Conservation (phyloP, 2,888 invertebrate species). For the Piscicola geometra region DNA sequence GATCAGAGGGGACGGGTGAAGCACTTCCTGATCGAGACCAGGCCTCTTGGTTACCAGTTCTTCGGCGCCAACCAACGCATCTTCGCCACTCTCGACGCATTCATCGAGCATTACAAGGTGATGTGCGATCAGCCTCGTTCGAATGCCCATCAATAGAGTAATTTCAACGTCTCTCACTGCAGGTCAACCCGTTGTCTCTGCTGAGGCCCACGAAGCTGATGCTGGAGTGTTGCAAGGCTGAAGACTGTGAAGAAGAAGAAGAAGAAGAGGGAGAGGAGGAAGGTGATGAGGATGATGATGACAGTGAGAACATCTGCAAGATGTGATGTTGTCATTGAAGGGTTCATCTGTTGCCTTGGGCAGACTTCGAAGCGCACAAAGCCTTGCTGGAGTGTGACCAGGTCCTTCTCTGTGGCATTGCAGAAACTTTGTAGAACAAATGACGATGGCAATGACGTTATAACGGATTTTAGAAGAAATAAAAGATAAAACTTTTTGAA, state of each 20-base stretch:
- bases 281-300: neutral
- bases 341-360: too few relatives aligned
- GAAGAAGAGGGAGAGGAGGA: slow-evolving; percentile 1
- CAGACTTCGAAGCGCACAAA: too few relatives aligned
- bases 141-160: too few relatives aligned
- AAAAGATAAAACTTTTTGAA: neutral
- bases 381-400: too few relatives aligned
- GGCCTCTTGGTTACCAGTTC: slow-evolving; percentile 18
- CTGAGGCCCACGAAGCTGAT: slow-evolving; percentile 14
- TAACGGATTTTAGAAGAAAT: neutral
- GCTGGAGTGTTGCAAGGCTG: slow-evolving; percentile 11
- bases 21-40: slow-evolving; percentile 27
- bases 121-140: neutral
- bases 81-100: slow-evolving; percentile 9
- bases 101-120: slow-evolving; percentile 27
- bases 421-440: too few relatives aligned
- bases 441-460: too few relatives aligned
- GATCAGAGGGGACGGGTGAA: neutral
- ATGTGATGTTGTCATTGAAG: too few relatives aligned
- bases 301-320: too few relatives aligned
- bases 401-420: too few relatives aligned
- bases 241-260: slow-evolving; percentile 14
- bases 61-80: slow-evolving; percentile 30
- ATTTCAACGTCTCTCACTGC: neutral
- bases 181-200: slow-evolving; percentile 26